Conservation (phyloP, 2,888 invertebrate species). For the Drosophila kambysellisi region DNA sequence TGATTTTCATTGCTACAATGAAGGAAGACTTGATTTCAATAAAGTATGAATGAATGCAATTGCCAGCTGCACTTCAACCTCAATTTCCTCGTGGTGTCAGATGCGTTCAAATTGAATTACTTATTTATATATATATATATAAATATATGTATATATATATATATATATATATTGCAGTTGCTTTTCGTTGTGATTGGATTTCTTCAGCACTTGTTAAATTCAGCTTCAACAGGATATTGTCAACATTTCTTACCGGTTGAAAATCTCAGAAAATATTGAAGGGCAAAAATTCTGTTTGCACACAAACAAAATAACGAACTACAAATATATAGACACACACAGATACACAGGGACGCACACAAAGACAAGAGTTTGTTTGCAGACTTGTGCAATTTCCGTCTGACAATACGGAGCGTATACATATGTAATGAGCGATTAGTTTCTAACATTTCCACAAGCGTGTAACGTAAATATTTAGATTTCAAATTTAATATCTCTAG, state of each 20-base stretch:
- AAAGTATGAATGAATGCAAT: conserved; percentile 45
- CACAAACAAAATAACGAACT: conserved; percentile 26
- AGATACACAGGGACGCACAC: conserved; percentile 18
- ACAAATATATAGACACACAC: conserved; percentile 5
- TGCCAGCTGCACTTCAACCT: conserved; percentile 61
- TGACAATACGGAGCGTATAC: conserved; percentile 58
- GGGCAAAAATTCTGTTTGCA: conserved; percentile 46
- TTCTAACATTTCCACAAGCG: conserved; percentile 13
- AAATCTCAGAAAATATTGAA: conserved; percentile 49
- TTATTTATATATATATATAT: conserved; percentile 49
- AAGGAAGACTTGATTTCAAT: conserved; percentile 22
- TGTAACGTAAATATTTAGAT: conserved; percentile 5
- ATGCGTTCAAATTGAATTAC: conserved; percentile 60
- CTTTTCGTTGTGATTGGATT: conserved; percentile 22
- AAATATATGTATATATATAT: conserved; percentile 2
- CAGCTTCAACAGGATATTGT: conserved; percentile 71
- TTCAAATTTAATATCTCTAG: not conserved
- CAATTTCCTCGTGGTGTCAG: conserved; percentile 58
- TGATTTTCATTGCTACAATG: conserved; percentile 27
- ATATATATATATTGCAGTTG: conserved; percentile 48
- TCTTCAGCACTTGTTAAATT: conserved; percentile 56
- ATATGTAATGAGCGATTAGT: conserved; percentile 49
- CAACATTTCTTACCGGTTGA: conserved; percentile 54
- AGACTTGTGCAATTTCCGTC: conserved; percentile 74
- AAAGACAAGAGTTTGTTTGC: conserved; percentile 60